These are phyloP conservation scores for Hydraecia micacea DNA, from an alignment of 2,888 invertebrate genomes.

Conservation along the genomic window DNA sequence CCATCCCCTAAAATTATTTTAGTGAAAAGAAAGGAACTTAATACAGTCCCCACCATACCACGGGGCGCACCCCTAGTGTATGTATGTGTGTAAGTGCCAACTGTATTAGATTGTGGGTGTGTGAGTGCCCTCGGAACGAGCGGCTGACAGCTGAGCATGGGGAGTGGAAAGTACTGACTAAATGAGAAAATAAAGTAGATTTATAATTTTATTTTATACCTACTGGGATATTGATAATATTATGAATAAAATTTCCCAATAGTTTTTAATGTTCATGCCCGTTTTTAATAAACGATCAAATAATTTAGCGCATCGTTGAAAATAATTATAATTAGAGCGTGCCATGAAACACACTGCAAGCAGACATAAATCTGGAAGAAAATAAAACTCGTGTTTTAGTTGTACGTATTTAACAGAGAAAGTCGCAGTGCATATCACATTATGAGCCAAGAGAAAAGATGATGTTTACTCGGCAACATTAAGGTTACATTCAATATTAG, in stretches of 20 bases:
- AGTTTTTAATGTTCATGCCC: not conserved
- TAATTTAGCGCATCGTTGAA: not conserved
- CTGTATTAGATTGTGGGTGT: constrained; percentile 69
- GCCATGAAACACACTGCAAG: not conserved
- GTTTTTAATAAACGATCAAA: not conserved
- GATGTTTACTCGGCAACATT: not conserved
- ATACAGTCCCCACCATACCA: constrained; percentile 89
- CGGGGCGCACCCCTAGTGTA: constrained; percentile 84
- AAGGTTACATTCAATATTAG: no score
- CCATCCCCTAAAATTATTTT: constrained; percentile 90
- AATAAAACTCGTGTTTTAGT: not conserved
- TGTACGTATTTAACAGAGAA: no score
- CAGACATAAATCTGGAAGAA: no score
- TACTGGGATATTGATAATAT: not conserved
- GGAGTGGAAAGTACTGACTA: constrained; percentile 69
- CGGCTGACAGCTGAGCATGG: constrained; percentile 83
- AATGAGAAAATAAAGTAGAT: not conserved
- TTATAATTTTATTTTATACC: not conserved
- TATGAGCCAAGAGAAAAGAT: no score
- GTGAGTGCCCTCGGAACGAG: constrained; percentile 84
- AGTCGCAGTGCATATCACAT: no score
- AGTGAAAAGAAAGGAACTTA: constrained; percentile 91
- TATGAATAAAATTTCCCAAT: no score
- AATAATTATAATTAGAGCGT: not conserved
- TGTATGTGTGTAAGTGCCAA: constrained; percentile 72